Evolutionary conservation across 2,113 vertebrate species (phyloP), one percentile per base, ranked within the genome.

Genomic region (Nycticryphes semicollaris): DNA sequence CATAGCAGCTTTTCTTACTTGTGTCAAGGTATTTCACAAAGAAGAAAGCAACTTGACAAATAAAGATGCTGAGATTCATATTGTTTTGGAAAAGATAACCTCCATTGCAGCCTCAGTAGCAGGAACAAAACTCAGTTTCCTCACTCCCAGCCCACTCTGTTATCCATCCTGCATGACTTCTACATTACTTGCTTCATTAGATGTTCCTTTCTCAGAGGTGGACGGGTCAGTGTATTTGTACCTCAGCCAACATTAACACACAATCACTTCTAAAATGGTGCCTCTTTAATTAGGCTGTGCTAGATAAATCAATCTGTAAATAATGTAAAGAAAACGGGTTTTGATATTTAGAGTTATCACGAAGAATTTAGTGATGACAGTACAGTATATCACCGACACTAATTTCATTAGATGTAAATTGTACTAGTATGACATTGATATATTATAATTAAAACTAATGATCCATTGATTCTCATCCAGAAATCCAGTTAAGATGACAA

Each of bases 391-490:
- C 87, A 93, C 19, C 5, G 3, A 62, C 63, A 41, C 59, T 76
- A 84, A 94, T 93, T 92, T 89, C 53, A 92, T 93, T 82, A 89
- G 69, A 47, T 84, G 78, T 78, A 87, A 90, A 94, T 89, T 84
- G 27, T 77, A 66, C 54, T 76, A 75, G 54, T 33, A 79, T 84
- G 76, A 73, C 92, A 54, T 14, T 93, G 94, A 96, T 85, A 48
- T 87, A 88, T 91, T 91, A 76, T 79, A 93, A 97, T 97, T 94
- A 94, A 97, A 96, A 96, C 60, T 94, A 96, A 96, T 87, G 93
- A 93, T 84, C 87, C 91, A 79, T 93, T 83, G 94, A 94, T 84
- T 90, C 70, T 91, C 48, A 94, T 89, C 89, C 87, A 96, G 87
- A 94, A 97, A 95, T 90, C 66, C 92, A 94, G 78, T 95, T 94